phyloP scores from a whole-genome alignment of 2,797 vertebrate species.

The Betta splendens region DNA sequence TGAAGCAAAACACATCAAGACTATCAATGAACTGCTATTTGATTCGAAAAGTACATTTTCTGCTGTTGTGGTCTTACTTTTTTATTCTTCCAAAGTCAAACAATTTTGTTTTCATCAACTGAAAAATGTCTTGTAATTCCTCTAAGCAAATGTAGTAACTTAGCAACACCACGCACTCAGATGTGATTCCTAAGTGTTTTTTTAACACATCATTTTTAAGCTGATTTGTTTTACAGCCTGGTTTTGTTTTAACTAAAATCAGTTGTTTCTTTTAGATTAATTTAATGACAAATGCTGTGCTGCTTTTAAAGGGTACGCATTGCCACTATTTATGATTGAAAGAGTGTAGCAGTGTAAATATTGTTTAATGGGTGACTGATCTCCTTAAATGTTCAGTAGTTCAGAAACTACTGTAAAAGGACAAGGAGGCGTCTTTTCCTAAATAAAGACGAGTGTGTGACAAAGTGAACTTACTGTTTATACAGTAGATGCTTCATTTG shows the following conservation, averaged over 20 bases:
- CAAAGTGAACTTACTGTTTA: too few species aligned
- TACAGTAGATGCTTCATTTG: too few species aligned
- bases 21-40: background rate
- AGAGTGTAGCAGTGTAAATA: conserved; percentile 11
- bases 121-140: conserved; percentile 3
- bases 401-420: background rate
- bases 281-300: background rate
- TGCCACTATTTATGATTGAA: conserved; percentile 1
- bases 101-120: conserved; percentile 9
- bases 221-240: conserved; percentile 4
- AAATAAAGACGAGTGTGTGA: too few species aligned
- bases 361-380: conserved; percentile 12
- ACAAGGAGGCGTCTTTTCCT: too few species aligned
- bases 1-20: too few species aligned
- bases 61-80: too few species aligned
- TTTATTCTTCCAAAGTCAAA: background rate
- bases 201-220: conserved; percentile 6
- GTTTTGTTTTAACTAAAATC: background rate
- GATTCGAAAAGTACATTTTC: too few species aligned
- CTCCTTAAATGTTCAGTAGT: background rate
- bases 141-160: conserved; percentile 23
- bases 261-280: background rate
- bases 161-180: conserved; percentile 22
- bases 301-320: conserved; percentile 7
- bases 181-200: background rate